Evolutionary conservation across 2,888 invertebrate species (phyloP), one percentile per base, ranked within the genome.

Genomic region (Chrysolina haemoptera): DNA sequence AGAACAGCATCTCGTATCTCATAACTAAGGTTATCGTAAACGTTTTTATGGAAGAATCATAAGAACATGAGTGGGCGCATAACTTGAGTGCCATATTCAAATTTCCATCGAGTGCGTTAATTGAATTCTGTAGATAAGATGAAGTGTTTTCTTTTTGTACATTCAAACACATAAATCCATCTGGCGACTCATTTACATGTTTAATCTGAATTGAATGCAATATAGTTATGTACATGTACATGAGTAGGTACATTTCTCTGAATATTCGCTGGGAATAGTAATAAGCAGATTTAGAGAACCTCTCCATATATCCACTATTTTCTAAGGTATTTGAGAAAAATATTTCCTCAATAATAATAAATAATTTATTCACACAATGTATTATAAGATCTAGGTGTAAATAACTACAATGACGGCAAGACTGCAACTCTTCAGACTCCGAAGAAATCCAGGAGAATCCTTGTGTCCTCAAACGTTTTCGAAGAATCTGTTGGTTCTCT

Each of bases 51-150:
- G 1, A 11, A 22, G 1, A 53, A 53, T 20, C 20, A 8, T 16
- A 18, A 3, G 53, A 10, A 48, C 18, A 20, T 5, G 5, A 53
- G 53, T 53, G 53, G 53, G 53, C 53, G 53, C 20, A 12, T 4
- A 10, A 11, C 10, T 53, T 20, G 12, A 53, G 20, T 53, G 20
- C 3, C 20, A 1, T 53, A 53, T 20, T 53, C 53, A 22, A 53
- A 53, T 53, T 53, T 18, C 11, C 18, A 9, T 53, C 53, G 20
- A 53, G 53, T 20, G 53, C 11, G 53, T 53, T 53, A 53, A 53
- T 20, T 4, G 20, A 53, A 12, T 53, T 53, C 5, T 53, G 16
- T 16, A 16, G 48, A 48, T 48, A 48, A n/a, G 48, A 53, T 10
- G 12, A 11, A 53, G 53, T 53, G 20, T 11, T 22, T 53, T 20